phyloP scores from a whole-genome alignment of 2,888 invertebrate species.

The Hemithea aestivaria region DNA sequence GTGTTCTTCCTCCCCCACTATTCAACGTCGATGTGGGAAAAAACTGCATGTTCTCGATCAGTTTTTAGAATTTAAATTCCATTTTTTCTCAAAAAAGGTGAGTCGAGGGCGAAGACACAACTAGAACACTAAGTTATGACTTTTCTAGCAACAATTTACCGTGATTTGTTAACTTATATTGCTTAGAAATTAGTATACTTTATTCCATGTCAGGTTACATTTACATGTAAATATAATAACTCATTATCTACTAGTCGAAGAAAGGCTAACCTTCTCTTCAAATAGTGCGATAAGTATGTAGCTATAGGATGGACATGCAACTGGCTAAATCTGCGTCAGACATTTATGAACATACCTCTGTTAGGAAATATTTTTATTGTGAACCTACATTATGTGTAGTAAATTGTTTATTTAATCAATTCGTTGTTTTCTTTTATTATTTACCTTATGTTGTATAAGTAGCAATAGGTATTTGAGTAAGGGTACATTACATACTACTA shows the following conservation, averaged over 20 bases:
- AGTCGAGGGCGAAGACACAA: too few relatives aligned
- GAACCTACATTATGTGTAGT: constrained; percentile 78
- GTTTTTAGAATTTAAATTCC: too few relatives aligned
- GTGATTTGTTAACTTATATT: too few relatives aligned
- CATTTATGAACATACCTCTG: constrained; percentile 65
- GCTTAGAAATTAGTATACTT: too few relatives aligned
- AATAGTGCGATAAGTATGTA: constrained; percentile 29
- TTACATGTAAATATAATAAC: neutral
- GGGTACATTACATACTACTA: too few relatives aligned
- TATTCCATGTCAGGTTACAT: neutral
- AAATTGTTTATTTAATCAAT: constrained; percentile 78
- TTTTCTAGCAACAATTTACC: too few relatives aligned
- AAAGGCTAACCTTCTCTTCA: constrained; percentile 4
- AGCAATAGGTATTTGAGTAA: too few relatives aligned
- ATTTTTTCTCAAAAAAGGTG: too few relatives aligned
- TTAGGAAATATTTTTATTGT: constrained; percentile 76
- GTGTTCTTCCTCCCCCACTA: too few relatives aligned
- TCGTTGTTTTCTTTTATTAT: constrained; percentile 46
- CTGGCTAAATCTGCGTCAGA: constrained; percentile 73
- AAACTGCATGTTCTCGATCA: too few relatives aligned
- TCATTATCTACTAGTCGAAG: constrained; percentile 1
- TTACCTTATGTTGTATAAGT: neutral
- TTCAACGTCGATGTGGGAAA: too few relatives aligned
- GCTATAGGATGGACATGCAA: constrained; percentile 36
- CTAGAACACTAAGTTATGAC: too few relatives aligned